Base-by-base conservation (phyloP, 1,140 invertebrate species). In the Lerema accius region DNA sequence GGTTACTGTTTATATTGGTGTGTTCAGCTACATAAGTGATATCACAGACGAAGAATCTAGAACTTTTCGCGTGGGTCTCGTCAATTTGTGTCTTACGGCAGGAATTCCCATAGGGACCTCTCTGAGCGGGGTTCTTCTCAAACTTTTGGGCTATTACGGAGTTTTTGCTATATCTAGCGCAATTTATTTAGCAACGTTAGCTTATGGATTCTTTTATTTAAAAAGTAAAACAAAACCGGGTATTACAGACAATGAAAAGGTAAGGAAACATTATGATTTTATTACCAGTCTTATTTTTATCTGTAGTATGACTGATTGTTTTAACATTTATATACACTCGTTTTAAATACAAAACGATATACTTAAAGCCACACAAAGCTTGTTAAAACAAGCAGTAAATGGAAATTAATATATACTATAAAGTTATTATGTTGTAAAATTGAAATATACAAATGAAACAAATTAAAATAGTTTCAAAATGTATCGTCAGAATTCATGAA, bases 21-120 rank as follows among this genome's bases (percentile, higher is more conserved):
- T 92, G 7, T 93, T 93, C 63, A 92, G 92, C 55, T 93, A 93
- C 51, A 92, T 93, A 15, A 92, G 92, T 71, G 92, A 93, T 65
- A 87, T 93, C 1, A 93, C 92, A 6, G 89, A 85, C 16, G 64
- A 91, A 49, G 86, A 93, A 69, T 84, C 89, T 35, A 86, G 92
- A 58, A 93, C 92, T 0, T 90, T 93, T 50, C 76, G 92, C 56
- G 87, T 93, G 1, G 93, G 92, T 10, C 70, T 93, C 4, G 92
- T 91, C 0, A 93, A 93, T 73, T 88, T 93, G 39, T 92, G 92
- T 26, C 75, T 93, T 53, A 91, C 86, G 3, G 76, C 86, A 16
- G 90, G 91, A 4, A 78, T 90, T 11, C 90, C 89, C 1, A 78
- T 92, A 3, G 91, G 90, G 3, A 89, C 85, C 17, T 82, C 89